These are phyloP conservation scores for Cheilosia soror DNA, from an alignment of 2,888 invertebrate species.

Conservation along the genomic window DNA sequence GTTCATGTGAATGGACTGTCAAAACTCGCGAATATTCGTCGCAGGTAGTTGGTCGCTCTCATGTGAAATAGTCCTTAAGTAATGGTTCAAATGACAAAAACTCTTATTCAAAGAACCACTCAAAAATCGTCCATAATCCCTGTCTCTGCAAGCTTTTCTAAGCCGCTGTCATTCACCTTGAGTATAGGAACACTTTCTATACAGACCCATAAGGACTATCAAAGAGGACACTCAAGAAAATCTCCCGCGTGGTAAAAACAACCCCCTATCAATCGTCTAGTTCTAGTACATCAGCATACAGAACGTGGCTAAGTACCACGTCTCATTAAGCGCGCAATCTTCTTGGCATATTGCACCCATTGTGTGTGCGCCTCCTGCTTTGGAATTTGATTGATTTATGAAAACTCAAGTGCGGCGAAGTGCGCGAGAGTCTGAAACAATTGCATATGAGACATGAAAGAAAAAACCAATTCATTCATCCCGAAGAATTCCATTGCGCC, in stretches of 20 bases:
- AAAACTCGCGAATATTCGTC: too few species aligned
- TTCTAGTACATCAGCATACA: constrained; percentile 8
- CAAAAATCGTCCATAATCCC: background rate
- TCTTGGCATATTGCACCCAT: constrained; percentile 56
- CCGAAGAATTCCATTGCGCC: background rate
- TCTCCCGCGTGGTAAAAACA: background rate
- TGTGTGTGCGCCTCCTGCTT: constrained; percentile 9
- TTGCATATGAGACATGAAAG: background rate
- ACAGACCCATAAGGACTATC: background rate
- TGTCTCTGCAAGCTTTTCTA: background rate
- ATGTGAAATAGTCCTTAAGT: too few species aligned
- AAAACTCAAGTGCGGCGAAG: constrained; percentile 26
- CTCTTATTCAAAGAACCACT: background rate
- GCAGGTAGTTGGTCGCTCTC: too few species aligned
- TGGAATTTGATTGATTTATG: constrained; percentile 61
- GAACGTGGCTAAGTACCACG: constrained; percentile 68
- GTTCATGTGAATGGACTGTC: too few species aligned
- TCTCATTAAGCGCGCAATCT: constrained; percentile 58
- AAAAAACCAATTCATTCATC: constrained; percentile 3
- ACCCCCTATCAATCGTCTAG: constrained; percentile 1
- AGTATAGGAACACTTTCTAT: constrained; percentile 9
- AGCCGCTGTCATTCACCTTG: constrained; percentile 15
- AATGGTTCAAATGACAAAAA: too few species aligned
- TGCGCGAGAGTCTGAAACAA: constrained; percentile 23
- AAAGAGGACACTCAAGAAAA: background rate